Conservation (phyloP, 2,888 invertebrate genomes). For the Tetragnatha montana region DNA sequence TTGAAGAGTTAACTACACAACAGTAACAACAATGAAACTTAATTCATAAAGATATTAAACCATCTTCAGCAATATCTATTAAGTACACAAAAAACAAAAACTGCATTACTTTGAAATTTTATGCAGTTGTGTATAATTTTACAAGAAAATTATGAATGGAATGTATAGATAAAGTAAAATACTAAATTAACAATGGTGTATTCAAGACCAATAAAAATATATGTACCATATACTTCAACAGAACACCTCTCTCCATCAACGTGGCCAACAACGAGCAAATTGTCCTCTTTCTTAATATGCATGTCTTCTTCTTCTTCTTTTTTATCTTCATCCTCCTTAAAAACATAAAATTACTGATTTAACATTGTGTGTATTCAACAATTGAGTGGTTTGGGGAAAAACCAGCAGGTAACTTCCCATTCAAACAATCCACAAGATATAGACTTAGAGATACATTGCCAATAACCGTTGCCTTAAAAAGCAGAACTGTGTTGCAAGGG, state of each 20-base stretch:
- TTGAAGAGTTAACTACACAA: no score
- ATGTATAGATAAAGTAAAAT: not conserved
- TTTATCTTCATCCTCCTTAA: constrained; percentile 73
- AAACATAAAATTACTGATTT: not conserved
- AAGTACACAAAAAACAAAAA: not conserved
- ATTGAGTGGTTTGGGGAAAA: not conserved
- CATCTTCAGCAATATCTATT: not conserved
- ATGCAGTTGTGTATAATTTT: not conserved
- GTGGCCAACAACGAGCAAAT: constrained; percentile 90
- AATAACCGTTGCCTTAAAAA: not conserved
- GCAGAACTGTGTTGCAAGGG: not conserved
- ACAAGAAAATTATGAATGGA: not conserved
- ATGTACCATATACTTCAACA: constrained; percentile 88
- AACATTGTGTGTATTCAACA: not conserved
- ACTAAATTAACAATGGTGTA: not conserved
- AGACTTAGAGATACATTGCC: not conserved
- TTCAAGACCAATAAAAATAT: not conserved
- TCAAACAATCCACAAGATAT: not conserved
- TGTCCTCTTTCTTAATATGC: constrained; percentile 90
- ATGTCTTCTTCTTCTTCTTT: constrained; percentile 88
- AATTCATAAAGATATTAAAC: no score
- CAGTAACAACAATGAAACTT: no score
- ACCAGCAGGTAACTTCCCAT: not conserved
- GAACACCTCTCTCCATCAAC: constrained; percentile 90
- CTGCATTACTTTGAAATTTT: not conserved